Evolutionary conservation across 2,113 vertebrate genomes (phyloP).

Genomic region (Amphilophus citrinellus): DNA sequence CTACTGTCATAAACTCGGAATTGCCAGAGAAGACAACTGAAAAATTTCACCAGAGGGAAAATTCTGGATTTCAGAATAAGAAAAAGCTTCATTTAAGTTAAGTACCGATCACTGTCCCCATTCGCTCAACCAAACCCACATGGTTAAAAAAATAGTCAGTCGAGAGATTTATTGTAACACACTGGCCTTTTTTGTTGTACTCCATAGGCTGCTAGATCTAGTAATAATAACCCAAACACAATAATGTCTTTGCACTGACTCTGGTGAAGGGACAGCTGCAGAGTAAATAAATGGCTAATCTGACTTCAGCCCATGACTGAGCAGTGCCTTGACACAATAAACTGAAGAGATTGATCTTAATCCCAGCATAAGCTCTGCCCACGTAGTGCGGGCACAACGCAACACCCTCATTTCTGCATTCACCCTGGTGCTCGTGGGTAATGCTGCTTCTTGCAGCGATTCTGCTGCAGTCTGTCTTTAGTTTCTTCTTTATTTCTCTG

Average conservation of each 20-base stretch:
- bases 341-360: conserved; percentile 72
- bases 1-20: not conserved
- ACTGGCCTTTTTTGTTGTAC: not conserved
- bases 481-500: conserved; percentile 10
- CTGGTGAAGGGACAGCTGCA: conserved; percentile 48
- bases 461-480: conserved; percentile 8
- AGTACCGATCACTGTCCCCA: not conserved
- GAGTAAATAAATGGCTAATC: conserved; percentile 73
- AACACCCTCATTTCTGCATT: conserved; percentile 45
- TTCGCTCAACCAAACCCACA: not conserved
- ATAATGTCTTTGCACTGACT: not conserved
- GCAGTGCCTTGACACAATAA: conserved; percentile 73
- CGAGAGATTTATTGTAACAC: conserved; percentile 17
- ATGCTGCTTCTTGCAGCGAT: conserved; percentile 12
- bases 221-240: conserved; percentile 38
- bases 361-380: conserved; percentile 76
- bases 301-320: conserved; percentile 69
- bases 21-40: not conserved
- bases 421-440: conserved; percentile 11
- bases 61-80: not conserved
- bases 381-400: conserved; percentile 52
- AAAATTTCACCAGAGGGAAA: not conserved
- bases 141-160: not conserved
- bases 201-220: conserved; percentile 12
- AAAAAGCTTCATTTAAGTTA: conserved; percentile 8